phyloP scores from a whole-genome alignment of 2,797 vertebrate genomes.

The Oreortyx pictus region DNA sequence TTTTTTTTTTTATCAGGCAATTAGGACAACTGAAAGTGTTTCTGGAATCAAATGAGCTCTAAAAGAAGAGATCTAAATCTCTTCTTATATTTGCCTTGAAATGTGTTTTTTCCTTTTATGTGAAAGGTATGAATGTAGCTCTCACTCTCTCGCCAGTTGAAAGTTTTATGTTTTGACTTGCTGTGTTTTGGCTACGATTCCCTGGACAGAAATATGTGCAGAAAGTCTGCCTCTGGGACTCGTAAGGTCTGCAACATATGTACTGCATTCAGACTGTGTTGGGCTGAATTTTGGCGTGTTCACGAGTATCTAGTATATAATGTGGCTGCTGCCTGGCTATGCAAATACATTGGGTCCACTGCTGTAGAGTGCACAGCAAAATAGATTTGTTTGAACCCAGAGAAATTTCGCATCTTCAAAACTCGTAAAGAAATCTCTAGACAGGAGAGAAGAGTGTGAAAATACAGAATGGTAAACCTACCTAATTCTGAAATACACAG shows the following conservation, averaged over 20 bases:
- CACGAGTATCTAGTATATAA: not conserved
- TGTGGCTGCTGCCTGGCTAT: not conserved
- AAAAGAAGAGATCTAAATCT: not conserved
- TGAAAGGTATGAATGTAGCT: slow-evolving; percentile 44
- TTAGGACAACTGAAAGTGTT: not conserved
- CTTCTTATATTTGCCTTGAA: not conserved
- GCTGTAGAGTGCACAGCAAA: not conserved
- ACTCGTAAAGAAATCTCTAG: not conserved
- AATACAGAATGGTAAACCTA: not conserved
- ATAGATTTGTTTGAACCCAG: not conserved
- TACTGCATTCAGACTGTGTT: not conserved
- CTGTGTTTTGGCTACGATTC: slow-evolving; percentile 50
- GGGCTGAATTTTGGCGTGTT: not conserved
- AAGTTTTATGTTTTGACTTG: slow-evolving; percentile 45
- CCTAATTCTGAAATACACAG: not conserved
- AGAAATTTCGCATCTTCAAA: not conserved
- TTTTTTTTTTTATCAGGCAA: not conserved
- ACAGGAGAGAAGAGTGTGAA: not conserved
- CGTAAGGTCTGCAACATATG: not conserved
- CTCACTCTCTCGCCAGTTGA: not conserved
- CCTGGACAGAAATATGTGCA: slow-evolving; percentile 29
- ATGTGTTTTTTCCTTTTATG: slow-evolving; percentile 1
- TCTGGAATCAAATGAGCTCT: not conserved
- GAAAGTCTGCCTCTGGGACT: slow-evolving; percentile 46
- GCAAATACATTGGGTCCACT: not conserved